Base-by-base conservation (phyloP, 2,888 invertebrate species). In the Penaeus monodon region DNA sequence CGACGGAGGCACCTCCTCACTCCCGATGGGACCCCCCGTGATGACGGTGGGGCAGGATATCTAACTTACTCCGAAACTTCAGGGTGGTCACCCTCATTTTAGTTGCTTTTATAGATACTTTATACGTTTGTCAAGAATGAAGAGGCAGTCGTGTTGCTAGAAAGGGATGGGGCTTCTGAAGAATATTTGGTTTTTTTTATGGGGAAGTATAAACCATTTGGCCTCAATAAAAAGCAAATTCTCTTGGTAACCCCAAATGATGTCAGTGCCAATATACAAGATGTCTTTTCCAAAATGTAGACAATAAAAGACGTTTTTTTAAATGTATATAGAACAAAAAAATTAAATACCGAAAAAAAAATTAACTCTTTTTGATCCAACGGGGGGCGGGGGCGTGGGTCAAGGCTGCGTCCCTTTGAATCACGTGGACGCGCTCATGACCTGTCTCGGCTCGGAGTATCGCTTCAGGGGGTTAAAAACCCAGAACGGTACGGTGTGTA, bases 41-140 rank as follows among this genome's bases (percentile, higher is more conserved):
- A 98, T 92, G 98, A 98, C 91, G 98, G 98, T 8, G 98, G 98
- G 97, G 98, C 91, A 96, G 97, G 92, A 96, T 98, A 90, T 97
- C 97, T 20, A 96, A 96, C 92, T 99, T 92, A 96, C 97, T 88
- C 95, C 2, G 98, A 99, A 92, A 97, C 93, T 97, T 96, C 92
- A 94, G 97, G 91, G 94, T 94, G 91, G 24, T 38, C 14, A 24
- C 10, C 63, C 57, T 63, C 29, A 63, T 78, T 0, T 2, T 12
- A 57, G 10, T 57, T 14, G 44, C 24, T 64, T 27, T 7, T 3
- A 1, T n/a, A 20, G 38, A 38, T 14, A 65, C 29, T 38, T 33
- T 74, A 29, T 27, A 38, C 63, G 33, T 65, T 27, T 44, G 44
- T 10, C 44, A 0, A 17, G 57, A 17, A 3, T 17, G 17, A 57